Base-by-base conservation (phyloP, 2,888 invertebrate species). In the Standfussiana lucernea region DNA sequence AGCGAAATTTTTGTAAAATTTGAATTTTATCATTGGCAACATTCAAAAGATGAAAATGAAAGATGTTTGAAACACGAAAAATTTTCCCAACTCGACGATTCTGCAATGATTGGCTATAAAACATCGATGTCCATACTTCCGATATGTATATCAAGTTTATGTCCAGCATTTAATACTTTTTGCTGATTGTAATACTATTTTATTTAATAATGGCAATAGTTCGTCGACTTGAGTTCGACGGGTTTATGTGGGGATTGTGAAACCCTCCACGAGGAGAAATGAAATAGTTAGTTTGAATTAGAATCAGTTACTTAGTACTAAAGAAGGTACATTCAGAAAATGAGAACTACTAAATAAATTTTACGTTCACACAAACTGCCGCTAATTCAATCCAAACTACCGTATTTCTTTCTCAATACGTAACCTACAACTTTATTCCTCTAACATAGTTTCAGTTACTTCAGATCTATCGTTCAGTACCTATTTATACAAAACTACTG, bases 111-210 rank as follows among this genome's bases (percentile, higher is more conserved):
- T 79, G 67, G 73, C 66, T 77, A 68, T 74, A 82, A 74, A 77
- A 82, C 65, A 78, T 79, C 53, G 77, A 82, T 76, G 78, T 80
- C 56, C 82, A 75, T 79, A 72, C 85, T 89, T 90, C 86, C 92
- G 93, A 93, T 94, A 94, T 94, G 93, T 94, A 92, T 93, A 89
- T 84, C 85, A 85, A 87, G 85, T 89, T 84, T 86, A 87, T 88
- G 78, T 77, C 79, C 83, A 83, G 80, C 83, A 86, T 68, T 62
- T 86, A 85, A 88, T 86, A 86, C 82, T 86, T 81, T 61, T 83
- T 68, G 83, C 84, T 85, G 85, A 73, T 77, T 77, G 83, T 88
- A 90, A 89, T 85, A 89, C 89, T 88, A 89, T 85, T 86, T 80
- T 75, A 82, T 64, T 40, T 89, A 86, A 72, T 88, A 85, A 88